These are phyloP conservation scores for Sweltsa coloradensis DNA, from an alignment of 1,140 invertebrate species.

Conservation along the genomic window DNA sequence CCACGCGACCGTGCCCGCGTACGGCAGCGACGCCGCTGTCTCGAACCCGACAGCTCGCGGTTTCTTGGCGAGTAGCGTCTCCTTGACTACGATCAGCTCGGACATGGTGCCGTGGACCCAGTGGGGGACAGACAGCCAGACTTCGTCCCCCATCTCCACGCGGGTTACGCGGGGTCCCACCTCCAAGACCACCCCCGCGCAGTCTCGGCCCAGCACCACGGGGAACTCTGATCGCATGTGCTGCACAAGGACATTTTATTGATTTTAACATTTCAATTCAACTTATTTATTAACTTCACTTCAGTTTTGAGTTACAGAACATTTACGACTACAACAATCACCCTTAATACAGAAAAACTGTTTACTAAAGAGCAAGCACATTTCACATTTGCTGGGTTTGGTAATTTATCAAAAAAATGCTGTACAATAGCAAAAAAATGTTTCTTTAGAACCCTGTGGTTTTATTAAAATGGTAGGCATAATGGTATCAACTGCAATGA, in stretches of 20 bases:
- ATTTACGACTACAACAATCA: too few relatives aligned
- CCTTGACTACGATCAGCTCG: slow-evolving; percentile 43
- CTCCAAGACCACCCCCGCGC: slow-evolving; percentile 50
- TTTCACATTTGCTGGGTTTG: too few relatives aligned
- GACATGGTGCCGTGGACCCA: slow-evolving; percentile 45
- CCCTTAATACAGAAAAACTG: too few relatives aligned
- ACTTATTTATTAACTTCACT: background rate
- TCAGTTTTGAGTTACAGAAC: too few relatives aligned
- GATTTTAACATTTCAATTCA: background rate
- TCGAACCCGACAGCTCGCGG: slow-evolving; percentile 52
- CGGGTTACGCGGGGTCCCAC: slow-evolving; percentile 42
- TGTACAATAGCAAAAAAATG: too few relatives aligned
- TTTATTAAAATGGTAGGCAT: too few relatives aligned
- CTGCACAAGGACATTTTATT: slow-evolving; percentile 24
- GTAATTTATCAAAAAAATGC: too few relatives aligned
- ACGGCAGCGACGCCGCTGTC: slow-evolving; percentile 55
- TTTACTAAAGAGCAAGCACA: too few relatives aligned
- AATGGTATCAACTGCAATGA: too few relatives aligned
- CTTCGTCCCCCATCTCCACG: slow-evolving; percentile 51
- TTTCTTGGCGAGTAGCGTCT: slow-evolving; percentile 44
- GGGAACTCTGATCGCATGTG: slow-evolving; percentile 38
- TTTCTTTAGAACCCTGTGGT: too few relatives aligned
- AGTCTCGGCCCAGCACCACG: slow-evolving; percentile 52
- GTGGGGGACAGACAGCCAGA: slow-evolving; percentile 43
- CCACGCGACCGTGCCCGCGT: slow-evolving; percentile 54